Base-by-base conservation (phyloP, 2,797 vertebrate genomes). In the Poliocrania exsul region DNA sequence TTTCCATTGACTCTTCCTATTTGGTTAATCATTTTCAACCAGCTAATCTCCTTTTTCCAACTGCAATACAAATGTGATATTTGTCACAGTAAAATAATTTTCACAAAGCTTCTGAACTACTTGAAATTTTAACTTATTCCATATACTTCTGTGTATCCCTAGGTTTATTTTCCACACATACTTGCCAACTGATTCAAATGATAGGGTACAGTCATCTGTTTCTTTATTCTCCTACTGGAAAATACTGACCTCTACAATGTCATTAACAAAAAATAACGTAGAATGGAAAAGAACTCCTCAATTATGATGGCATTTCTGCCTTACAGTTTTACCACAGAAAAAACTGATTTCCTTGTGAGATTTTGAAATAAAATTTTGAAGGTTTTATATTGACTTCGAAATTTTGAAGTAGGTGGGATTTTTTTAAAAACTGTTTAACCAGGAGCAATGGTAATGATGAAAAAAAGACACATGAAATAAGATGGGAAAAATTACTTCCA, bases 161-260 rank as follows among this genome's bases (percentile, higher is more conserved):
- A 35, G 11, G 17, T 65, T 81, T 79, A 47, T 53, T 88, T 90
- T 86, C 71, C 56, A 4, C 35, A 28, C 13, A 16, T 65, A 77
- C 31, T 12, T 90, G 31, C 20, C 7, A 16, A 58, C 13, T 66
- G 33, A 62, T 77, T 57, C 21, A 75, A 91, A 86, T 28, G 7
- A 88, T 38, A 80, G 8, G 23, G 28, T n/a, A 81, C 9, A 51
- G 28, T 87, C 54, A 85, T 49, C 6, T 78, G 7, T 0, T 54
- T 85, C 64, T 82, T 72, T 16, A 81, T 35, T 69, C 14, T 83
- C 13, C 24, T 74, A 11, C 12, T 4, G 7, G 18, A 46, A 24
- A 42, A 42, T 16, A 42, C 40, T 95, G 65, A 58, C 66, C 62
- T 86, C 86, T 94, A 90, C 25, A 86, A 82, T 95, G 85, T 44